These are phyloP conservation scores for Stenurella melanura DNA, from an alignment of 2,888 invertebrate species.

Conservation along the genomic window DNA sequence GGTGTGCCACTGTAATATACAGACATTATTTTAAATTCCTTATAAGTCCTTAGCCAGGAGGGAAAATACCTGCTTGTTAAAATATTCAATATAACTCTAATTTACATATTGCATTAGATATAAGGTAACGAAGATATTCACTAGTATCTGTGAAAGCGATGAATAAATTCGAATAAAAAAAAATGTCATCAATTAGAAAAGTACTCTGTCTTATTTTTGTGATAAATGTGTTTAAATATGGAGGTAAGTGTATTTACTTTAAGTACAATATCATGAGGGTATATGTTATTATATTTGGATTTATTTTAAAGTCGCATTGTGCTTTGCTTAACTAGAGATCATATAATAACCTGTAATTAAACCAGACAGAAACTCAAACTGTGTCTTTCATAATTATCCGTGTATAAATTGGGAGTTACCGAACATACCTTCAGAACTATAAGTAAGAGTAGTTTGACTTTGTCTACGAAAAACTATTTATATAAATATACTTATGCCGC, in stretches of 20 bases:
- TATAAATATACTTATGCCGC: too few species aligned
- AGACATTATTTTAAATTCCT: background rate
- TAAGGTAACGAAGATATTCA: background rate
- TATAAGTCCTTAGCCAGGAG: background rate
- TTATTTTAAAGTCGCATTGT: background rate
- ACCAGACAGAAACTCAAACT: background rate
- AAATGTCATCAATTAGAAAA: background rate
- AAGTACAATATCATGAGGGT: background rate
- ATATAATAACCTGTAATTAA: background rate
- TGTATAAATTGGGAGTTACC: too few species aligned
- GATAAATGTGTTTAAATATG: background rate
- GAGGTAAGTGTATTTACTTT: background rate
- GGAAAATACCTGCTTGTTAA: background rate
- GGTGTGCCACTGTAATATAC: background rate
- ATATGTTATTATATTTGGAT: background rate
- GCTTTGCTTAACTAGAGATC: background rate
- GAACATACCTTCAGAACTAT: too few species aligned
- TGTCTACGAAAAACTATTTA: too few species aligned
- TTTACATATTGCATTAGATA: background rate
- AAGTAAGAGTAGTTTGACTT: too few species aligned
- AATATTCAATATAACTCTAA: background rate
- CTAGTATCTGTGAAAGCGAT: background rate
- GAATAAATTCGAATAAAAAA: background rate
- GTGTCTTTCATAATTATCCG: too few species aligned
- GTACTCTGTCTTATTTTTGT: background rate